Base-by-base conservation (phyloP, 2,888 invertebrate genomes). In the Plagodis pulveraria region DNA sequence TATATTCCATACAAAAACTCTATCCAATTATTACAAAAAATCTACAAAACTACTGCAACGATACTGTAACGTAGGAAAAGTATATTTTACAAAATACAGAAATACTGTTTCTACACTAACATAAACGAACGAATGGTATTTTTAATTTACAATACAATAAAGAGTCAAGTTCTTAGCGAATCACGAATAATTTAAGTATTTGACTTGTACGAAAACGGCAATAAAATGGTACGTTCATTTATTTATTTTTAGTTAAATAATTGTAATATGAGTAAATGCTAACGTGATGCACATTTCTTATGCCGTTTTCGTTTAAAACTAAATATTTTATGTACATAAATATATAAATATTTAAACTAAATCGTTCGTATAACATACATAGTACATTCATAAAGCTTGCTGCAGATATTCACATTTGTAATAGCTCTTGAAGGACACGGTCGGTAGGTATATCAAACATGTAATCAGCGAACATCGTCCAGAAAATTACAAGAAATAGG, bases 41-140 rank as follows among this genome's bases (percentile, higher is more conserved):
- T 84, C 85, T 87, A 88, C 53, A 58, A 45, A 80, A 80, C 85
- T 86, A 83, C 84, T 86, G 43, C 50, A 58, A 61, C 86, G 83
- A 84, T 86, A 87, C 84, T 87, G 84, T 74, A 83, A 83, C 76
- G 80, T 80, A 84, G 81, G 45, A 53, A 43, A 60, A 59, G 22
- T 60, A 63, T 53, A 52, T 45, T 50, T 80, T 80, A 87, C 83
- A 83, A 84, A 83, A 84, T 86, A 83, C 78, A 82, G 75, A 86
- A 89, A 89, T 90, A 91, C 89, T 91, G 90, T 72, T 86, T 82
- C 85, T 88, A 89, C 73, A 76, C 84, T 83, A 85, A 82, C 74
- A 54, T 56, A 73, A 83, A 81, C 42, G 46, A 59, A 59, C 36
- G 43, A 52, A 80, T 84, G 82, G 78, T 83, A 80, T 80, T 49